phyloP scores from a whole-genome alignment of 1,140 invertebrate species.

The Delia radicum region DNA sequence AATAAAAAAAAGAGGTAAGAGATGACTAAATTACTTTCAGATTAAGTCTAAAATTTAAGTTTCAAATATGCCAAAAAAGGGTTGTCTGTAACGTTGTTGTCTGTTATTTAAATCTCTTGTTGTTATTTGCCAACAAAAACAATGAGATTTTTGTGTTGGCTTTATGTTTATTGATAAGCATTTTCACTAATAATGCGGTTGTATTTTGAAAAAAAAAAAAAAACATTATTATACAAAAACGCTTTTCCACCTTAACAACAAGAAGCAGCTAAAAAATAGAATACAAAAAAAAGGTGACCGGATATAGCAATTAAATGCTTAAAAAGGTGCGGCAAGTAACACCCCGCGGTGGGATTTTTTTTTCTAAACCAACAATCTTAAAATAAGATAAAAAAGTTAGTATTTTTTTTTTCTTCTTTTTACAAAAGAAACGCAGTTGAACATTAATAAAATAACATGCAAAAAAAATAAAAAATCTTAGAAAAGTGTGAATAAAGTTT shows the following conservation, averaged over 20 bases:
- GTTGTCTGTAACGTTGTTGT: background rate
- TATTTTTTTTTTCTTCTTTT: background rate
- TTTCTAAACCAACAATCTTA: background rate
- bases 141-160: background rate
- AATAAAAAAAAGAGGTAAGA: background rate
- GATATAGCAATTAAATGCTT: conserved; percentile 19
- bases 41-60: background rate
- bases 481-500: background rate
- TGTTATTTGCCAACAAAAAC: background rate
- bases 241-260: background rate
- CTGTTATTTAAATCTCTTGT: background rate
- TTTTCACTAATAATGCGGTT: conserved; percentile 8
- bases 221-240: background rate
- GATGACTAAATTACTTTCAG: conserved; percentile 11
- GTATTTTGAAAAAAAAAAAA: conserved; percentile 2
- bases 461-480: background rate
- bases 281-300: conserved; percentile 4
- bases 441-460: background rate
- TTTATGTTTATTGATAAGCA: conserved; percentile 20
- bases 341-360: background rate
- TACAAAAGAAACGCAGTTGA: background rate
- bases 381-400: background rate
- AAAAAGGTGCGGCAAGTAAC: conserved; percentile 12
- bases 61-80: background rate
- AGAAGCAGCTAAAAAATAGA: too few relatives aligned